These are phyloP conservation scores for Caenorhabditis latens DNA, from an alignment of 1,140 invertebrate species.

Conservation along the genomic window DNA sequence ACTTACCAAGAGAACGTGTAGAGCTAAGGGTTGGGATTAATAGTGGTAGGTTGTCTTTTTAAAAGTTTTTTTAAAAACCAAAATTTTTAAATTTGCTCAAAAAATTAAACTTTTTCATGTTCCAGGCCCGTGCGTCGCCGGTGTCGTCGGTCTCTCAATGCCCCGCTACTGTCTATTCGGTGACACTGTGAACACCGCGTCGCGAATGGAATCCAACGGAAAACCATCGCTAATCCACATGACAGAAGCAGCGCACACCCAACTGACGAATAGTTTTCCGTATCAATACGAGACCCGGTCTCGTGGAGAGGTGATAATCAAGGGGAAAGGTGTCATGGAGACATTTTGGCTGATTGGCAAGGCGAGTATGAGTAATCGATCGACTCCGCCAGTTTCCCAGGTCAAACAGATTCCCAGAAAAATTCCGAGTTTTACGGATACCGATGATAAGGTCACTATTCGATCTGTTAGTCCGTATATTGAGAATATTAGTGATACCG, in stretches of 20 bases:
- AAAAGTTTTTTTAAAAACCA: slow-evolving; percentile 61
- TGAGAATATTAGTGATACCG: not conserved
- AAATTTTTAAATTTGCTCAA: not conserved
- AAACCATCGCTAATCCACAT: slow-evolving; percentile 89
- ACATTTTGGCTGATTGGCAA: slow-evolving; percentile 59
- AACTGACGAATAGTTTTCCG: not conserved
- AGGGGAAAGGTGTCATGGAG: slow-evolving; percentile 63
- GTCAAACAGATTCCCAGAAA: not conserved
- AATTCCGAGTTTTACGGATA: not conserved
- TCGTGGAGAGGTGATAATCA: slow-evolving; percentile 64
- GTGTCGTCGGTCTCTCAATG: slow-evolving; percentile 78
- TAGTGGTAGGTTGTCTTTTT: slow-evolving; percentile 75
- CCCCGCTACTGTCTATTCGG: slow-evolving; percentile 83
- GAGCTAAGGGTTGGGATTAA: slow-evolving; percentile 83
- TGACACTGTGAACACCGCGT: slow-evolving; percentile 92
- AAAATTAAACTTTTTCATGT: too few species aligned
- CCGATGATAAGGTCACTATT: not conserved
- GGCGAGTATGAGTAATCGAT: slow-evolving; percentile 1
- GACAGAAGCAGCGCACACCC: not conserved
- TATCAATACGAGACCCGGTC: slow-evolving; percentile 45
- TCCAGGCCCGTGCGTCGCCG: slow-evolving; percentile 62
- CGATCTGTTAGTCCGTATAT: slow-evolving; percentile 13
- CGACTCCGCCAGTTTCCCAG: not conserved
- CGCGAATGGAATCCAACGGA: slow-evolving; percentile 85
- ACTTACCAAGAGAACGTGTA: slow-evolving; percentile 87